Evolutionary conservation across 2,797 vertebrate species (phyloP), one percentile per base, ranked within the genome.

Genomic region (Glossophaga mutica): DNA sequence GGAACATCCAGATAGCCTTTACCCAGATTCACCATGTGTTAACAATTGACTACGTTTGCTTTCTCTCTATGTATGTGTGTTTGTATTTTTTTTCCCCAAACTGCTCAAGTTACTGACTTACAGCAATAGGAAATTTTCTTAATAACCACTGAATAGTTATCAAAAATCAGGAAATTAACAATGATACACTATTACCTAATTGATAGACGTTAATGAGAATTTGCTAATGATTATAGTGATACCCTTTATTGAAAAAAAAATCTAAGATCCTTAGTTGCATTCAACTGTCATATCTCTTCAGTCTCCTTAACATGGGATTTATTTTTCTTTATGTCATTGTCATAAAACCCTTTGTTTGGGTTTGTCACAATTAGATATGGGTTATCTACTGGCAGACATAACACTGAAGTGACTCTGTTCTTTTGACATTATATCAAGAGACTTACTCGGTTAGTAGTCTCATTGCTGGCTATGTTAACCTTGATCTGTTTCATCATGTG

Each of bases 161-260:
- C 48, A 86, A 93, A 93, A 92, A 67, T 42, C 8, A 55, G 8
- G 18, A 96, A 93, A 85, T 96, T 93, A 93, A 83, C 46, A 94
- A n/a, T 90, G 5, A 86, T 87, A 67, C 11, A 85, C 48, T 52
- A 9, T 44, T 94, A n/a, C 77, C n/a, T 91, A 57, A 70, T 91
- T 16, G 78, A 5, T 29, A 85, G 52, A 71, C 10, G 9, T 88
- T 88, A 88, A 48, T 93, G 39, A 82, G 48, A 21, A 92, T 94
- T 92, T 91, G 15, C 24, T 67, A 77, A 19, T 93, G 86, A 74
- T 89, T 93, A 42, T 85, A 29, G 34, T 94, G 42, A 59, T 59
- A 3, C 1, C 4, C 12, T 93, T 90, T 85, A 65, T 59, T 90
- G 16, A 32, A 82, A 79, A 79, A 34, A 77, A 52, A 87, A 68